A percentile compares a stretch with the other conserved stretches of the same genome.
These are phyloP conservation scores for Crotalus helleri DNA, from an alignment of 2,113 vertebrate species.

Conservation along the genomic window DNA sequence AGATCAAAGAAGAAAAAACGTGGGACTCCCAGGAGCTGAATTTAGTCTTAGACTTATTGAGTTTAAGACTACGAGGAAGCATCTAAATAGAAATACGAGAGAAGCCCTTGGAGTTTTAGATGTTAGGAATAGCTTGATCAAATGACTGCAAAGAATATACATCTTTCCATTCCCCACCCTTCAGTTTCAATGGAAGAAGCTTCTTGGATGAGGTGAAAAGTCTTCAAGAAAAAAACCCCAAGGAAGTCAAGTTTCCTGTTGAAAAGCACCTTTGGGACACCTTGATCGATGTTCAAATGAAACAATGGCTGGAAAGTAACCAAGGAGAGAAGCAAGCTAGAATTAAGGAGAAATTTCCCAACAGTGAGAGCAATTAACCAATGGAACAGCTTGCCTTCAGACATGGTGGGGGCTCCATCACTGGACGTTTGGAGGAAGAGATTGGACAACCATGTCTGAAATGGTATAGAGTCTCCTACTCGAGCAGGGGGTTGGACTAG, in stretches of 20 bases:
- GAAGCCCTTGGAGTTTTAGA: neutral
- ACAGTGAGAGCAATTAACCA: neutral
- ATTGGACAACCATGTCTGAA: neutral
- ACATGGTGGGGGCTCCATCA: neutral
- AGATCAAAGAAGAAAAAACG: neutral
- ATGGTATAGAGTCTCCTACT: neutral
- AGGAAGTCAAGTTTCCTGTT: neutral
- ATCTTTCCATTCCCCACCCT: neutral
- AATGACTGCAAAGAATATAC: neutral
- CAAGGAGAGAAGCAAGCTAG: neutral
- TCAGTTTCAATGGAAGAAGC: neutral
- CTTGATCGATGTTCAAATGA: neutral
- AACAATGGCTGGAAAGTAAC: neutral
- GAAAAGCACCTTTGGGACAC: neutral
- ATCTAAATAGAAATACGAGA: neutral
- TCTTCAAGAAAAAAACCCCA: no score
- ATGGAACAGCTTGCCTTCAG: neutral
- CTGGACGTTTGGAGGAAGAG: neutral
- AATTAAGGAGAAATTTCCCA: neutral
- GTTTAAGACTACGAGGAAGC: neutral
- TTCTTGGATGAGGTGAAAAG: no score
- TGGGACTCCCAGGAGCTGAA: neutral
- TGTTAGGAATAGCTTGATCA: neutral
- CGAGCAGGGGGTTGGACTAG: neutral
- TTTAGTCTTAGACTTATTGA: neutral